Base-by-base conservation (phyloP, 2,888 invertebrate species). In the Drosophila neotestacea region DNA sequence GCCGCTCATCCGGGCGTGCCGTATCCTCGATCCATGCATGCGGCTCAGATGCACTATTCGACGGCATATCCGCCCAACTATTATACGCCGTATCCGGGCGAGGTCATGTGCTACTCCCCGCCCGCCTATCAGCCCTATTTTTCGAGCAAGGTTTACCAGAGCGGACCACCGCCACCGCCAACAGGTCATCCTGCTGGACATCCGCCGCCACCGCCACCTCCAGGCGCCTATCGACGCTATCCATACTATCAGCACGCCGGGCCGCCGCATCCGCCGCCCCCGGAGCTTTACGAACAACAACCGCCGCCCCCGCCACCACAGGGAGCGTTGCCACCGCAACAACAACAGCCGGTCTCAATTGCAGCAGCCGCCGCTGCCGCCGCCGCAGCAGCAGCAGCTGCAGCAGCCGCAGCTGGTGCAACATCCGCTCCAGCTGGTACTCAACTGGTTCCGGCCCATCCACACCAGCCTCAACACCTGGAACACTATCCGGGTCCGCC, bases 401-500 rank as follows among this genome's bases (percentile, higher is more conserved):
- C 87, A 6, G 77, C 90, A 41, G 71, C 67, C 6, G 64, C 83
- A 71, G 52, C 86, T 78, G 69, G 86, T 48, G 90, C 88, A 4
- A 77, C 90, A 44, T 60, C 77, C 22, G 60, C 68, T 6, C 30
- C 64, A 41, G 69, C 27, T 28, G 88, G 93, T 88, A 85, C 92
- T 89, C 90, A 90, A 92, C 91, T 90, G 91, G 93, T 90, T 81
- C 93, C 88, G 70, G 93, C 91, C 88, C 91, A 90, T 52, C 92
- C 92, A 61, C 63, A 90, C 44, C 92, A 92, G 64, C 63, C 56
- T 2, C 76, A 54, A 16, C 93, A 93, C 71, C 89, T 93, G 66
- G 93, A 93, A 58, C 93, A 93, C 75, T 94, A 94, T 86, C 94
- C 94, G 11, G 93, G 94, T 69, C 93, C 94, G 74, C 93, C 94